These are phyloP conservation scores for Caenorhabditis becei DNA, from an alignment of 2,888 invertebrate genomes.

Conservation along the genomic window DNA sequence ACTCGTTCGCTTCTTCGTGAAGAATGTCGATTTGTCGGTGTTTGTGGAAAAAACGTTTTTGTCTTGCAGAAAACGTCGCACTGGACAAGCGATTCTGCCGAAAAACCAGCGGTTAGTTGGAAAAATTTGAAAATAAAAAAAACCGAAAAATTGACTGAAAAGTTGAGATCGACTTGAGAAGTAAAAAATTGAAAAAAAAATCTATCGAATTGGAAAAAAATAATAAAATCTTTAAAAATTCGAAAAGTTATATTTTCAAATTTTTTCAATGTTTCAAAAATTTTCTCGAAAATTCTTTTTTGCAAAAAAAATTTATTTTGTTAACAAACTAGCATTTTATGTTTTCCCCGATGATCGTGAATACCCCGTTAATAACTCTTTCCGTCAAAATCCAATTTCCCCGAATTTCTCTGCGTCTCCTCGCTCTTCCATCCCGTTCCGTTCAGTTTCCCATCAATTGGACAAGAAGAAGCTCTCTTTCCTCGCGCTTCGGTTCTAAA, in stretches of 20 bases:
- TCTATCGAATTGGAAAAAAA: not conserved
- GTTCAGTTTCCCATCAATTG: slow-evolving; percentile 34
- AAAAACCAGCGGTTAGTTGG: not conserved
- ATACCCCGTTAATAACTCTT: too few species aligned
- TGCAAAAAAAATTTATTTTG: too few species aligned
- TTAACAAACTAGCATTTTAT: too few species aligned
- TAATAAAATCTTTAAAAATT: too few species aligned
- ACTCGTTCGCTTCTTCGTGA: not conserved
- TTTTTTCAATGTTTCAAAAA: not conserved
- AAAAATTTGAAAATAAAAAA: not conserved
- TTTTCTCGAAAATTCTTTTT: not conserved
- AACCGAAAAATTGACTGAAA: too few species aligned
- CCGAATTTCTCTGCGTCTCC: not conserved
- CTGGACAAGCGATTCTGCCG: not conserved
- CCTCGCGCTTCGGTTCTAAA: slow-evolving; percentile 14
- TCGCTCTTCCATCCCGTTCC: slow-evolving; percentile 6
- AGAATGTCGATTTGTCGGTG: not conserved
- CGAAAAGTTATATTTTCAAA: not conserved
- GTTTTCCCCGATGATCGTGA: too few species aligned
- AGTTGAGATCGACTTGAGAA: too few species aligned
- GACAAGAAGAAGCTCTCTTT: slow-evolving; percentile 12
- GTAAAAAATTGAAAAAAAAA: not conserved
- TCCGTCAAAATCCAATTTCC: not conserved
- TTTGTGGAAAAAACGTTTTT: not conserved
- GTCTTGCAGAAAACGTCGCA: not conserved